Conservation (phyloP, 2,797 vertebrate species). For the Syndactyla subalaris region DNA sequence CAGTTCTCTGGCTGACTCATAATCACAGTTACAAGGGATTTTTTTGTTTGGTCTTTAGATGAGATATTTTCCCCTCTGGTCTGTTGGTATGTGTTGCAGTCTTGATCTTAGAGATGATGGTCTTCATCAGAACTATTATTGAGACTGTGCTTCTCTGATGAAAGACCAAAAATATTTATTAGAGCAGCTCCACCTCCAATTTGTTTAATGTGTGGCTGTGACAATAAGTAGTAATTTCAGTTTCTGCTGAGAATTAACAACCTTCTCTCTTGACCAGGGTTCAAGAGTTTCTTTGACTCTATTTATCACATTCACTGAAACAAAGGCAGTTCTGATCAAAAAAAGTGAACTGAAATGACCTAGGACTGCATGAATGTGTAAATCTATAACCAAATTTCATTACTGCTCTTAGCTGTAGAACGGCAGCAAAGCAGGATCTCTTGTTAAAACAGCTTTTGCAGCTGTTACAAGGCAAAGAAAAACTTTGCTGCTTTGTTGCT, state of each 20-base stretch:
- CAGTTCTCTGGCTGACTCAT: neutral
- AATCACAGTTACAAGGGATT: slow-evolving; percentile 16
- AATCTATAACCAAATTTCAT: neutral
- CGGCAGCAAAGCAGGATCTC: neutral
- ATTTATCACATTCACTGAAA: neutral
- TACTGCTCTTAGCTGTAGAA: neutral
- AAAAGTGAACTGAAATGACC: neutral
- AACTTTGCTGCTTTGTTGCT: neutral
- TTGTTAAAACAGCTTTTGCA: neutral
- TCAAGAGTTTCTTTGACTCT: neutral
- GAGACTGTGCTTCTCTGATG: neutral
- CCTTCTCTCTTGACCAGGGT: neutral
- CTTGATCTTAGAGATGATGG: slow-evolving; percentile 12
- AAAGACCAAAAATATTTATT: slow-evolving; percentile 32
- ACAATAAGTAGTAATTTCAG: neutral
- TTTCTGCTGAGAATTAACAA: neutral
- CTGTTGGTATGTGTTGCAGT: slow-evolving; percentile 4
- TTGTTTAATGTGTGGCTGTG: neutral
- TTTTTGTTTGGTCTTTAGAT: neutral
- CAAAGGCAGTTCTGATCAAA: neutral
- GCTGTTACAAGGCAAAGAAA: neutral
- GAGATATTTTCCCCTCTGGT: neutral
- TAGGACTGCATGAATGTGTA: neutral
- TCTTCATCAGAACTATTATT: slow-evolving; percentile 29
- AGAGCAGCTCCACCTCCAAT: neutral